Base-by-base conservation (phyloP, 2,797 vertebrate species). In the Sebastes steindachneri region DNA sequence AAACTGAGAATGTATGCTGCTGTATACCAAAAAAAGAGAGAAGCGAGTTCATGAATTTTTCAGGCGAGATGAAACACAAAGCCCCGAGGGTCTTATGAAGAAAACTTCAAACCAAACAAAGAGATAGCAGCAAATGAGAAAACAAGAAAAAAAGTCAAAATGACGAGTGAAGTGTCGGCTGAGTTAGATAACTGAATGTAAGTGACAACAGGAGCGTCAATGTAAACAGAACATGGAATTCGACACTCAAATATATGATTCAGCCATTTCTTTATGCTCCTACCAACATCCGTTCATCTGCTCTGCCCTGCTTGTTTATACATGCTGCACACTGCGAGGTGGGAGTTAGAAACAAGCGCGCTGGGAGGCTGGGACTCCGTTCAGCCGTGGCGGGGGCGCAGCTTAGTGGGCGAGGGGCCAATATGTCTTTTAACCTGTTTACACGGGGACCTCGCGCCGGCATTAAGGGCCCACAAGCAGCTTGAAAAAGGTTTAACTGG, bases 391-490 rank as follows among this genome's bases (percentile, higher is more conserved):
- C 1, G 29, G 75, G 62, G 68, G 29, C 54, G 65, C 41, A 1
- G 55, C 54, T 77, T 66, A 70, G 64, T 71, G 74, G 63, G 70
- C 35, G 11, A 58, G 28, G 60, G 31, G 63, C 80, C 48, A 81
- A 79, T 62, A 64, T 68, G 37, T 75, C 70, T 79, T 83, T 83
- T 75, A 88, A 84, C 75, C 73, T 63, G n/a, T 75, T 86, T 82
- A 67, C 15, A 79, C 0, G 4, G 68, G 33, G 59, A 79, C 45
- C 23, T 71, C 15, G 26, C 1, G 25, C 10, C 41, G 33, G 64
- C 53, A 63, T 37, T 29, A 62, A n/a, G 10, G 11, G 29, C 1
- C 70, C n/a, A 63, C 48, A 12, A 73, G 15, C 63, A 73, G 76
- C 72, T 73, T 63, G 59, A 65, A 75, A 79, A 74, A 66, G 17